Evolutionary conservation across 2,797 vertebrate species (phyloP), one percentile per base, ranked within the genome.

Genomic region (Micropoecilia bifurca): DNA sequence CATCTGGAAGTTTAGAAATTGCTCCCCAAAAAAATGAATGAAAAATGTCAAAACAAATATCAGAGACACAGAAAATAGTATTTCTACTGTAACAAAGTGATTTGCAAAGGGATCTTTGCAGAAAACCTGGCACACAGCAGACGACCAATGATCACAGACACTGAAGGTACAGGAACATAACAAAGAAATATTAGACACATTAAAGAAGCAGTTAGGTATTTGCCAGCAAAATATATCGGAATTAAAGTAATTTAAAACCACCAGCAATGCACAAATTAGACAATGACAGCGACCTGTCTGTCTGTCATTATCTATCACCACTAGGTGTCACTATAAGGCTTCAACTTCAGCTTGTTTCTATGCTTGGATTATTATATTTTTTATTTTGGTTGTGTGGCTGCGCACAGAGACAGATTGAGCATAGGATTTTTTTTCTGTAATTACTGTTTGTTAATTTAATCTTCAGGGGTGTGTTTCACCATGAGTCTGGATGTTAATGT

Each of bases 311-410:
- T 33, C 39, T 74, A 43, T 79, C 73, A 74, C 91, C 94, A 94
- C 92, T 90, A 20, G 93, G 90, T 90, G 92, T 90, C 93, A 92
- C 73, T 91, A 61, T 28, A 85, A 87, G 59, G 83, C 91, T 90
- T 84, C 84, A 57, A 71, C 50, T 87, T 75, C 41, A 71, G 30
- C 53, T 16, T 1, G 0, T 36, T 18, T 25, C 10, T 22, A 45
- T 43, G 53, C 39, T 48, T 77, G 48, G 75, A 53, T 9, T 2
- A 16, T 80, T 79, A 12, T 57, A 28, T 5, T 28, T 48, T 16
- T 59, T 71, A n/a, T 20, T 80, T 81, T 25, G 2, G 9, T 16
- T 74, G 53, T 59, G 45, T 50, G 33, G 50, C 33, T 46, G 30
- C 45, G 63, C 3, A 80, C 59, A 61, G 20, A 50, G 47, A 81